Evolutionary conservation across 2,113 vertebrate species (phyloP).

Genomic region (Coturnix japonica): DNA sequence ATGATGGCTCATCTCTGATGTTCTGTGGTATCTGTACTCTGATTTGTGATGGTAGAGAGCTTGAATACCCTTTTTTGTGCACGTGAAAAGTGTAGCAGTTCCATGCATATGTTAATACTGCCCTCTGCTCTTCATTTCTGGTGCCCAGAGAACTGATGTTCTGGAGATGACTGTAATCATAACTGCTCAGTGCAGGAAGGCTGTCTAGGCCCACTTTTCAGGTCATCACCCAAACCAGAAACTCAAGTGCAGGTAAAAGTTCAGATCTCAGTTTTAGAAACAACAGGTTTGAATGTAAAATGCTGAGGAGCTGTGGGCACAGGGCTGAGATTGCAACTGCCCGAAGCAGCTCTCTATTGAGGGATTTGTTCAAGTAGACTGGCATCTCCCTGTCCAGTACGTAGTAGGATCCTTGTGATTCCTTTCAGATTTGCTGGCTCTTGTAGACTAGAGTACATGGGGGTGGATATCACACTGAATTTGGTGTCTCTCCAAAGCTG

Average conservation of each 20-base stretch:
- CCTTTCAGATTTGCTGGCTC: constrained; percentile 2
- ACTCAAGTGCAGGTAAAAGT: rapidly evolving
- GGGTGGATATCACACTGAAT: not conserved
- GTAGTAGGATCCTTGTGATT: not conserved
- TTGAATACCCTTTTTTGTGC: not conserved
- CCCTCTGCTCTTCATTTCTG: not conserved
- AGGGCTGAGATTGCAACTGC: not conserved
- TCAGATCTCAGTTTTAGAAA: not conserved
- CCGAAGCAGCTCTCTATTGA: not conserved
- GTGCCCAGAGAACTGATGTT: not conserved
- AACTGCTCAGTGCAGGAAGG: not conserved
- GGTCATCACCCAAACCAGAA: not conserved
- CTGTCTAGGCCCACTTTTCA: not conserved
- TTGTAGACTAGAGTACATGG: not conserved
- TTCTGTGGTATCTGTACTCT: not conserved
- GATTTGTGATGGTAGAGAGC: rapidly evolving
- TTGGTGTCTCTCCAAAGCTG: constrained; percentile 7
- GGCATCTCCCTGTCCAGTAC: not conserved
- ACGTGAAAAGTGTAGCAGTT: not conserved
- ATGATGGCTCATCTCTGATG: not conserved
- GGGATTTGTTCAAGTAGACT: not conserved
- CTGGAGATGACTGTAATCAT: rapidly evolving
- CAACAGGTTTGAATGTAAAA: not conserved
- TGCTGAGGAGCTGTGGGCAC: not conserved
- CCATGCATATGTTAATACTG: not conserved